Conservation (phyloP, 2,888 invertebrate genomes). For the Xestia xanthographa region DNA sequence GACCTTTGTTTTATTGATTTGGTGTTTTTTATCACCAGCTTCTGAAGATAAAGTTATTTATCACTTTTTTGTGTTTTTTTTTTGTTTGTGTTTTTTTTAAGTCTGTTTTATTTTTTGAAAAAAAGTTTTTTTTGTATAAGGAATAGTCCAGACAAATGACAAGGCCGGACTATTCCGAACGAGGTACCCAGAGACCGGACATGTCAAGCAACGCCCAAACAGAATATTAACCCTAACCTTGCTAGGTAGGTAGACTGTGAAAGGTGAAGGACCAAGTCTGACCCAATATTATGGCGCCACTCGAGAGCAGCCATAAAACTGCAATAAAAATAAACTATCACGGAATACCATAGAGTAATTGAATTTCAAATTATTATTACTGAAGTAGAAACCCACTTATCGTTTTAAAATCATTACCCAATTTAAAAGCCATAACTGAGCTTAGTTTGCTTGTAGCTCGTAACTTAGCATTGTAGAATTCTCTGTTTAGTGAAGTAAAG, state of each 20-base stretch:
- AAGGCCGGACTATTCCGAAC: background rate
- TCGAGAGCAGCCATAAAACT: conserved; percentile 8
- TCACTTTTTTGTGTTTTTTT: no score
- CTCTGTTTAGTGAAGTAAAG: no score
- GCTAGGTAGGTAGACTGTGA: background rate
- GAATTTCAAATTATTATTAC: conserved; percentile 27
- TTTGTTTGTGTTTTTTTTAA: no score
- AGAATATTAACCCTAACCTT: background rate
- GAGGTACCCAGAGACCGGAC: background rate
- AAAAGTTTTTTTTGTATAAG: background rate
- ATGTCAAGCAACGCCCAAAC: background rate
- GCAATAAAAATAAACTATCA: conserved; percentile 31
- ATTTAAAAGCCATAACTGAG: conserved; percentile 47
- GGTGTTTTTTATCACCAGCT: no score
- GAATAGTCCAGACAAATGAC: no score
- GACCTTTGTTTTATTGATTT: no score
- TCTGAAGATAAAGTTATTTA: no score
- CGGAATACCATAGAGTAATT: conserved; percentile 37
- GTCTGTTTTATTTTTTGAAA: no score
- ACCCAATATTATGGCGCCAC: conserved; percentile 16
- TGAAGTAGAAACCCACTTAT: conserved; percentile 16
- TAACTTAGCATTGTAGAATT: conserved; percentile 14
- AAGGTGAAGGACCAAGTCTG: conserved; percentile 11
- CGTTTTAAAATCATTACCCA: conserved; percentile 47
- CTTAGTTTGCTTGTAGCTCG: conserved; percentile 8